Evolutionary conservation across 1,140 invertebrate species (phyloP), one percentile per base, ranked within the genome.

Genomic region (Heterodera carotae): DNA sequence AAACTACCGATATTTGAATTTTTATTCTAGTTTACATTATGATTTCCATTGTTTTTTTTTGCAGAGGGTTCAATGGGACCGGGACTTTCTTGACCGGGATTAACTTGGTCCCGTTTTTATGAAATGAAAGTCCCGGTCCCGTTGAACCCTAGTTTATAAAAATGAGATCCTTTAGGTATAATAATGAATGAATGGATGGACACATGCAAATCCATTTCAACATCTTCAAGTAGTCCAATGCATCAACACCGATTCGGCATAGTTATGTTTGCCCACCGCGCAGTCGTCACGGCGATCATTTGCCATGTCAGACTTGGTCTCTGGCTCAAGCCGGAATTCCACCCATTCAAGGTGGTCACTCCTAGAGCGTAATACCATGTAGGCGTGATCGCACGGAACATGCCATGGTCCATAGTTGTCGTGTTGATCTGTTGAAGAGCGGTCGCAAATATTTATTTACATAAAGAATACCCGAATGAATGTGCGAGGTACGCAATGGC

Each of bases 381-480:
- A 74, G 12, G 72, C 72, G 66, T 62, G 68, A 12, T 27, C 18
- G 56, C 72, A 74, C 31, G 72, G n/a, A 6, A 74, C 27, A 29
- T 74, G 72, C 39, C 39, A 74, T 29, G 72, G 69, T 0, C 69
- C 69, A 25, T 60, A 53, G 6, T 70, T 70, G 3, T 70, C 69
- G 34, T 43, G n/a, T 66, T 66, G 62, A 22, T 10, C 62, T 66
- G 62, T 29, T 31, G 62, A 29, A 12, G 15, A 29, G 29, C 2
- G n/a, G 0, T 5, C 5, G 25, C 33, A n/a, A 27, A 31, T 8
- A 66, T 22, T 66, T 34, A 12, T 29, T 22, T 22, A 22, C 18
- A 22, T 22, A 56, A 56, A 56, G 4, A n/a, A 53, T 56, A 66
- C 62, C 62, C 6, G 27, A 15, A n/a, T 66, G 62, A 34, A 66